Conservation (phyloP, 2,888 invertebrate species). For the Phlogophora meticulosa region DNA sequence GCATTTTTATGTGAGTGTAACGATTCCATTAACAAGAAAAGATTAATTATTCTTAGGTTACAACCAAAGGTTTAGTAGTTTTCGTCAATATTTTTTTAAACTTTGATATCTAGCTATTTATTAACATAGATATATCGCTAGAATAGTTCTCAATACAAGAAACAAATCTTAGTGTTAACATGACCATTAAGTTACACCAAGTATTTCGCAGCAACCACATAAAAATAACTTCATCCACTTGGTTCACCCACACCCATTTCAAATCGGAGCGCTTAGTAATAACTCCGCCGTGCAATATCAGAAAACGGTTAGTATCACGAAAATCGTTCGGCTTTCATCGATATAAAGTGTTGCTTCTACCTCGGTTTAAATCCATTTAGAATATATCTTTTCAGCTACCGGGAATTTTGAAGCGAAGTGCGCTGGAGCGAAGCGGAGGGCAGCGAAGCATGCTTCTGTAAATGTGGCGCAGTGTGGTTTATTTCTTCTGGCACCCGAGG, state of each 20-base stretch:
- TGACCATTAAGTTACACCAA: neutral
- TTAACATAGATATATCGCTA: neutral
- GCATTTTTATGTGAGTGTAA: no score
- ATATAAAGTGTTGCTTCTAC: slow-evolving; percentile 62
- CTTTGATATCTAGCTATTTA: neutral
- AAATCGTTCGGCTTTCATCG: slow-evolving; percentile 63
- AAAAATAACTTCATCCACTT: slow-evolving; percentile 44
- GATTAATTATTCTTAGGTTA: no score
- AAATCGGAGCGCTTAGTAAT: slow-evolving; percentile 52
- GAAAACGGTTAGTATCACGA: slow-evolving; percentile 62
- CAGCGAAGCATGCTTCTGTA: slow-evolving; percentile 41
- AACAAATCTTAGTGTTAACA: neutral
- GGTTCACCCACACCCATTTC: slow-evolving; percentile 47
- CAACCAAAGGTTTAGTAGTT: neutral
- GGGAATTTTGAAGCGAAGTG: slow-evolving; percentile 52
- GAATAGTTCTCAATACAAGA: neutral
- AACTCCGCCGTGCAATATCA: slow-evolving; percentile 60
- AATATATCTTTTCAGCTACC: slow-evolving; percentile 63
- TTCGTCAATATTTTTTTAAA: neutral
- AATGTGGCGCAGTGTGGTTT: slow-evolving; percentile 51
- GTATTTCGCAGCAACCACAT: slow-evolving; percentile 13
- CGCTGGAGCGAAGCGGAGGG: slow-evolving; percentile 25
- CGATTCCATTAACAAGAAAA: no score
- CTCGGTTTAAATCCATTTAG: slow-evolving; percentile 66
- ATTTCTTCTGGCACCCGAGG: slow-evolving; percentile 42